Base-by-base conservation (phyloP, 2,888 invertebrate species). In the Cordylochernes scorpioides region DNA sequence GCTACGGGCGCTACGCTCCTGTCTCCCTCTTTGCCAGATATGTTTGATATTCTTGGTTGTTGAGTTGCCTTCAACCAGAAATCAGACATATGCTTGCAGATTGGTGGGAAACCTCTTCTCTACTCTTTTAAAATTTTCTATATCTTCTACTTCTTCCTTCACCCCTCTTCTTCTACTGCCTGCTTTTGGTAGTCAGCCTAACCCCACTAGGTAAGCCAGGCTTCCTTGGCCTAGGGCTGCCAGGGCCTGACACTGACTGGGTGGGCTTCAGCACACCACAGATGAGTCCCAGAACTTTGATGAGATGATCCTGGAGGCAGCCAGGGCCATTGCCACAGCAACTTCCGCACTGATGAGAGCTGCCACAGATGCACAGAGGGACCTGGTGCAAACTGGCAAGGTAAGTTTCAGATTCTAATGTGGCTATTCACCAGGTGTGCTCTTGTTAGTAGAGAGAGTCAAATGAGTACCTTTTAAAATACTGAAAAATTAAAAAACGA, bases 21-120 rank as follows among this genome's bases (percentile, higher is more conserved):
- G 13, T 28, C 22, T 31, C 34, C 33, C 33, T 44, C 42, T 42
- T 71, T 61, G 67, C 73, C 59, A 88, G 91, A 94, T 94, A 94
- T 94, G 94, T 94, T 94, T 94, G 91, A 88, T 94, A 94, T 91
- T 91, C 91, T 94, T 94, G 94, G 91, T 94, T 88, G 84, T 78
- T 63, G 29, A 17, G 60, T 59, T 45, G 49, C 51, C 60, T 63
- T 71, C 82, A 78, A 82, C 88, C 88, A 70, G 77, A 78, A 84
- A 77, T 84, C 84, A 82, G 80, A 88, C 91, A 86, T 94, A 88
- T 91, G 73, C 71, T 71, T 65, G 65, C 61, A 44, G 45, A 41
- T 46, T 28, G 17, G 26, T 28, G 29, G 5, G 18, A 18, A 17
- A 30, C 13, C 24, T 26, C 5, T 16, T 10, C 8, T 7, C 4